phyloP scores from a whole-genome alignment of 2,888 invertebrate genomes.

The Ecliptopera silaceata region DNA sequence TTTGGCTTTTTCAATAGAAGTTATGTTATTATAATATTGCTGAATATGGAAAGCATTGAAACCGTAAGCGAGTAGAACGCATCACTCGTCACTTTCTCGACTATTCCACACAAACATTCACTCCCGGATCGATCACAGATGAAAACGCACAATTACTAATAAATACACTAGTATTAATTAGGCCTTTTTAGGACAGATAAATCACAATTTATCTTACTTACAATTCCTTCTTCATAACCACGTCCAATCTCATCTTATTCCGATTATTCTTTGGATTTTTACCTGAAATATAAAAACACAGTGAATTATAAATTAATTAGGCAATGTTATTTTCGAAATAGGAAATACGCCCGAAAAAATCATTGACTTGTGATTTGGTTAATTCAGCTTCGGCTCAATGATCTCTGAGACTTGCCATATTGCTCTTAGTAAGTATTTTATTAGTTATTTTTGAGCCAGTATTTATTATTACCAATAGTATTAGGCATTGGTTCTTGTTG shows the following conservation, averaged over 20 bases:
- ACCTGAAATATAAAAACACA: constrained; percentile 47
- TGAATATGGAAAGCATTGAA: constrained; percentile 63
- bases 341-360: too few species aligned
- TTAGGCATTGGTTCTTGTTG: too few species aligned
- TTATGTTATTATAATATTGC: constrained; percentile 39
- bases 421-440: too few species aligned
- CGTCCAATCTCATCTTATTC: constrained; percentile 50
- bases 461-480: too few species aligned
- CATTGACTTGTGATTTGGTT: too few species aligned
- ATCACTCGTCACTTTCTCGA: constrained; percentile 40
- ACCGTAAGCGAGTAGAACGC: constrained; percentile 55
- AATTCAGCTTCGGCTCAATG: too few species aligned
- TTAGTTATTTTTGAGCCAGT: too few species aligned
- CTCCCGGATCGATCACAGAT: constrained; percentile 71
- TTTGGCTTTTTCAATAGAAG: constrained; percentile 53
- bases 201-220: constrained; percentile 77
- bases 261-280: constrained; percentile 71
- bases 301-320: neutral
- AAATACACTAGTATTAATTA: constrained; percentile 80
- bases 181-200: constrained; percentile 81
- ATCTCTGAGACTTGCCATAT: too few species aligned
- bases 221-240: constrained; percentile 49
- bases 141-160: constrained; percentile 71
- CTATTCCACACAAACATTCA: constrained; percentile 50
- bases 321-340: neutral